phyloP scores from a whole-genome alignment of 2,113 vertebrate species.

The Carollia perspicillata region DNA sequence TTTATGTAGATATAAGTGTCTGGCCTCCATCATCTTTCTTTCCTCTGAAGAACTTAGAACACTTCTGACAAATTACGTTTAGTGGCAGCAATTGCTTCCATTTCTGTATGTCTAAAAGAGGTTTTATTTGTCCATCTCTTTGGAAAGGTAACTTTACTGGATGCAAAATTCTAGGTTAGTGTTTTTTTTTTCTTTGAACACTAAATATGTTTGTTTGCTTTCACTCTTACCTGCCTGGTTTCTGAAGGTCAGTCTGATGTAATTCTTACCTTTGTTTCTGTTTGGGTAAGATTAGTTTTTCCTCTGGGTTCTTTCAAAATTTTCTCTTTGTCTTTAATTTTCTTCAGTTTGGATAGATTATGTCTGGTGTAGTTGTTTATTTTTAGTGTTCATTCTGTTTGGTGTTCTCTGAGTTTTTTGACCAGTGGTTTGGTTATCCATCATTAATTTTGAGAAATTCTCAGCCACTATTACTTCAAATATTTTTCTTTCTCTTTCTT shows the following conservation, averaged over 20 bases:
- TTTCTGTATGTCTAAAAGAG: neutral
- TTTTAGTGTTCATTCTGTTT: neutral
- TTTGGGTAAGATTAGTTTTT: neutral
- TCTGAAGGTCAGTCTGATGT: neutral
- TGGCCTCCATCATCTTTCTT: neutral
- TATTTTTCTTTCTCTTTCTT: neutral
- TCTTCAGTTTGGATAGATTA: neutral
- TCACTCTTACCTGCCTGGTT: neutral
- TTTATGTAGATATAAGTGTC: neutral
- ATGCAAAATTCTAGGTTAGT: neutral
- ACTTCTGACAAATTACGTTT: neutral
- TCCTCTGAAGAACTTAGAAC: neutral
- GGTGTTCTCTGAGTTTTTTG: neutral
- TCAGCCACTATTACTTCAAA: neutral
- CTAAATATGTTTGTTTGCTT: neutral
- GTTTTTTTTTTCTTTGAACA: neutral
- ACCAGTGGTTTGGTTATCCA: neutral
- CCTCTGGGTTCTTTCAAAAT: neutral
- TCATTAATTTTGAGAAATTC: neutral
- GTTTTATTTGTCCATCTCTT: neutral
- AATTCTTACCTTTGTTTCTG: neutral
- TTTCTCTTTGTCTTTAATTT: neutral
- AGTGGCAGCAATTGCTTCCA: neutral
- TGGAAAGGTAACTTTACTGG: neutral
- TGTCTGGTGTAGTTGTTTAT: neutral